Evolutionary conservation across 2,888 invertebrate genomes (phyloP).

Genomic region (Tipula helvola): DNA sequence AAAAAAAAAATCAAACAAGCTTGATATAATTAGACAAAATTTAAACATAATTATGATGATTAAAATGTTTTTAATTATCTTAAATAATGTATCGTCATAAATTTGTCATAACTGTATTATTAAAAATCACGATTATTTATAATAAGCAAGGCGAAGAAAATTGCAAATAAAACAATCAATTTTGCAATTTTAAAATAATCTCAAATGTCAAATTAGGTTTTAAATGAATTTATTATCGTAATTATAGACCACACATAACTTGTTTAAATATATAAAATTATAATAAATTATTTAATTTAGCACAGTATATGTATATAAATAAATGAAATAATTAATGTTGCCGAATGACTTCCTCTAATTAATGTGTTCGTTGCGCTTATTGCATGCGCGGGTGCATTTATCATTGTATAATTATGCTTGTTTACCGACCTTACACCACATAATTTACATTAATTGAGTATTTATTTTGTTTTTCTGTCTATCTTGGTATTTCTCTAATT

Average conservation of each 20-base stretch:
- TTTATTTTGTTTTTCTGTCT: not conserved
- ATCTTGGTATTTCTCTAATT: not conserved
- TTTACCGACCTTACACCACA: not conserved
- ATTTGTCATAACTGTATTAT: not conserved
- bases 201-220: not conserved
- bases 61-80: not conserved
- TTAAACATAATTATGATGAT: not conserved
- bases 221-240: not conserved
- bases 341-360: not conserved
- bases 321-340: not conserved
- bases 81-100: not conserved
- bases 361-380: not conserved
- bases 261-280: not conserved
- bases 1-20: not conserved
- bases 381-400: not conserved
- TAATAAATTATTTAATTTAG: not conserved
- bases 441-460: not conserved
- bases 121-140: not conserved
- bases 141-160: not conserved
- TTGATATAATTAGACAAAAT: not conserved
- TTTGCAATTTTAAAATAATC: not conserved
- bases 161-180: not conserved
- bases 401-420: not conserved
- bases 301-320: not conserved
- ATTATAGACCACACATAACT: not conserved